These are phyloP conservation scores for Ceratosolen solmsi DNA, from an alignment of 1,140 invertebrate genomes.

Conservation along the genomic window DNA sequence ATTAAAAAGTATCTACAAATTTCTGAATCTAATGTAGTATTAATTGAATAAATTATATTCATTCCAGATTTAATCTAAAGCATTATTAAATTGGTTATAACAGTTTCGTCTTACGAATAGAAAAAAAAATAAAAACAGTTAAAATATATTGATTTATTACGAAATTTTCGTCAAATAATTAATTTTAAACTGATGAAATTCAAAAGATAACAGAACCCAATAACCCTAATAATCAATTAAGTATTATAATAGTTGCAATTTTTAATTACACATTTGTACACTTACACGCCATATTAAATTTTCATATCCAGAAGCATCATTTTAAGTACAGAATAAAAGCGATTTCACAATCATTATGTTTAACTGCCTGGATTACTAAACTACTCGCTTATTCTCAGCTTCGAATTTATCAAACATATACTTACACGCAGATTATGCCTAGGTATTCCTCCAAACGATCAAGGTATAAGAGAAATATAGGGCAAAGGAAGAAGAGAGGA, in stretches of 20 bases:
- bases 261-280: not conserved
- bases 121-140: no score
- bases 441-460: not conserved
- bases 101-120: no score
- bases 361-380: conserved; percentile 23
- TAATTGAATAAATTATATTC: no score
- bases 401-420: conserved; percentile 37
- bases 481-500: not conserved
- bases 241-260: conserved; percentile 6
- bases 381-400: conserved; percentile 3
- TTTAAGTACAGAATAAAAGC: conserved; percentile 30
- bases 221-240: no score
- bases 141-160: no score
- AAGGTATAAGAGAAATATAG: not conserved
- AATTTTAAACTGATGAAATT: no score
- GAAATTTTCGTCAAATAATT: no score
- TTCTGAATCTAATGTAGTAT: no score
- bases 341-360: not conserved
- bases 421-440: not conserved
- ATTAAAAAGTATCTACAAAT: no score
- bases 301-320: not conserved
- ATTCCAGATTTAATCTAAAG: no score
- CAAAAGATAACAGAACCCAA: no score
- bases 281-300: not conserved
- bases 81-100: no score